Evolutionary conservation across 2,113 vertebrate genomes (phyloP), one percentile per base, ranked within the genome.

Genomic region (mouse (Mus musculus)): DNA sequence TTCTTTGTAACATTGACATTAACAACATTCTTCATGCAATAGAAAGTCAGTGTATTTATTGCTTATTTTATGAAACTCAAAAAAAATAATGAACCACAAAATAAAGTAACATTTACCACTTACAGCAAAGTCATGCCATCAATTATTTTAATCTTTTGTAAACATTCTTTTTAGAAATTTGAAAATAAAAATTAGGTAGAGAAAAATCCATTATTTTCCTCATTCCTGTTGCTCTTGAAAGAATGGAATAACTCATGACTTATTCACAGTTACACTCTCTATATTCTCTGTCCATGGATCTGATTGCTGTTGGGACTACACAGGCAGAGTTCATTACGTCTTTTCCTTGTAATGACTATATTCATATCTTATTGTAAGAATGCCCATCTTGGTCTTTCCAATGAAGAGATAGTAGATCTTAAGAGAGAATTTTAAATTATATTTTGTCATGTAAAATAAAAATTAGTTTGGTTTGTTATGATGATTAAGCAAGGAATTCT

Each of bases 1-100:
- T 92, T 94, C n/a, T 56, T 77, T 72, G 24, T 89, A 73, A 89
- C 19, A 89, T 88, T 80, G 85, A 16, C 69, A 90, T 92, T 89
- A 93, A 89, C 5, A 94, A 77, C 30, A 52, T 2, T 76, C 7
- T 0, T 73, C 19, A 67, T 1, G 26, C 28, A 87, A 76, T 24
- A 14, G 65, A 71, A 96, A 94, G 14, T 49, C 1, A 69, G 69
- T 72, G 2, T 2, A 42, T 82, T 46, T 92, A 33, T 67, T 90
- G 28, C 59, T 49, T 59, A 67, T 81, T 16, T 87, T 77, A 65
- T 61, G 26, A 84, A 91, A 78, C 36, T 19, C 85, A 92, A 76
- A 28, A 91, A 90, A 80, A 61, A 92, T 76, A 65, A 93, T 92
- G 10, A 93, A 76, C 8, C 7, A 71, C n/a, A 26, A 90, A 96